Evolutionary conservation across 2,113 vertebrate species (phyloP).

Genomic region (Desmodus rotundus): DNA sequence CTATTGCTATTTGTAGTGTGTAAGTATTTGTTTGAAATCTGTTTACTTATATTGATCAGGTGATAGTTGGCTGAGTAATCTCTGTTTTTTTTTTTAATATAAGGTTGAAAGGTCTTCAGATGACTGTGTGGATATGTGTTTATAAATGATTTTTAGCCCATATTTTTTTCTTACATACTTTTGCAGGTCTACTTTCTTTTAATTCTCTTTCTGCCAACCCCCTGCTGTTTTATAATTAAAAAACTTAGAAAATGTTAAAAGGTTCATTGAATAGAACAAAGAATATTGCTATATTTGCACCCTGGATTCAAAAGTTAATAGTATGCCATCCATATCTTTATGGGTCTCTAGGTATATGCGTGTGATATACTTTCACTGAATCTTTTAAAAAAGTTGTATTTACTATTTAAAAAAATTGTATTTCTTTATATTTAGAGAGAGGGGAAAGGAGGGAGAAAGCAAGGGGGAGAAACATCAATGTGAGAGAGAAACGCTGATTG

Average conservation of each 20-base stretch:
- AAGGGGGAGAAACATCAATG: no score
- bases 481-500: no score
- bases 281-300: background rate
- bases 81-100: background rate
- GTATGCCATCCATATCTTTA: background rate
- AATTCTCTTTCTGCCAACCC: background rate
- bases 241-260: background rate
- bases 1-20: conserved; percentile 63
- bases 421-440: background rate
- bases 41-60: conserved; percentile 59
- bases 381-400: background rate
- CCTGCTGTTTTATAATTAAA: background rate
- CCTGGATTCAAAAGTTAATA: conserved; percentile 8
- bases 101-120: background rate
- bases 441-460: background rate
- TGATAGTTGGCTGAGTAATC: conserved; percentile 58
- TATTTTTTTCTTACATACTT: conserved; percentile 17
- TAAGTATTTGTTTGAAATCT: conserved; percentile 69
- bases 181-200: background rate
- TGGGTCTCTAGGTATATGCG: background rate
- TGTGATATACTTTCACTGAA: background rate
- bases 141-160: background rate
- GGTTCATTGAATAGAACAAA: background rate
- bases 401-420: background rate
- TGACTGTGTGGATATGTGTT: background rate